Evolutionary conservation across 1,140 invertebrate genomes (phyloP).

Genomic region (Araneus ventricosus): DNA sequence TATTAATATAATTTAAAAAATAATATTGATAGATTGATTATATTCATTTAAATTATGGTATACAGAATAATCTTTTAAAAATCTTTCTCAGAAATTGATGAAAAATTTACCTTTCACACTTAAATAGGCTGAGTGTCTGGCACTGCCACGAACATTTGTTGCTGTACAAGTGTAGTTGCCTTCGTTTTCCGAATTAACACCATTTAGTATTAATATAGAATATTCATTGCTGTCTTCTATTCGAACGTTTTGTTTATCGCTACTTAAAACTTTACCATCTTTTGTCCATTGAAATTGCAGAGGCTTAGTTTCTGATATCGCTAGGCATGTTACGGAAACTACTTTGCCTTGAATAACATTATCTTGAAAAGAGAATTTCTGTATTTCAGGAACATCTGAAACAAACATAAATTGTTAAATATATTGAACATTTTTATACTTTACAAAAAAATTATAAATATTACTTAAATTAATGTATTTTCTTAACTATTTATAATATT

Average conservation of each 20-base stretch:
- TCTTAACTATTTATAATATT: too few species aligned
- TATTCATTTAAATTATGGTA: too few species aligned
- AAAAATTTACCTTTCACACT: slow-evolving; percentile 76
- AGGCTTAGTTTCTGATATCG: slow-evolving; percentile 35
- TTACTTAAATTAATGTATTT: too few species aligned
- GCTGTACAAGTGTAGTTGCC: slow-evolving; percentile 89
- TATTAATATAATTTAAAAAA: too few species aligned
- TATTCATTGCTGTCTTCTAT: slow-evolving; percentile 44
- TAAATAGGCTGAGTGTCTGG: slow-evolving; percentile 83
- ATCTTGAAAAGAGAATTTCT: slow-evolving; percentile 70
- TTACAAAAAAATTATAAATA: too few species aligned
- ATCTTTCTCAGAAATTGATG: too few species aligned
- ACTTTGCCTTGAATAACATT: slow-evolving; percentile 61
- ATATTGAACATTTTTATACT: too few species aligned
- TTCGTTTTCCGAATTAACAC: slow-evolving; percentile 82
- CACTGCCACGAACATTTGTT: slow-evolving; percentile 85
- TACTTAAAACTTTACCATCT: slow-evolving; percentile 26
- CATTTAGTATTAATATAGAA: slow-evolving; percentile 67
- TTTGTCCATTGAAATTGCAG: slow-evolving; percentile 63
- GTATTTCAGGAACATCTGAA: slow-evolving; percentile 59
- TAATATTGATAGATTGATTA: too few species aligned
- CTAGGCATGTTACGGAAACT: slow-evolving; percentile 48
- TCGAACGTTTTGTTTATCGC: background rate
- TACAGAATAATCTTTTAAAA: too few species aligned
- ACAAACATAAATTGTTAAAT: slow-evolving; percentile 18